Evolutionary conservation across 1,140 invertebrate species (phyloP), one percentile per base, ranked within the genome.

Genomic region (Bombus sibiricus): DNA sequence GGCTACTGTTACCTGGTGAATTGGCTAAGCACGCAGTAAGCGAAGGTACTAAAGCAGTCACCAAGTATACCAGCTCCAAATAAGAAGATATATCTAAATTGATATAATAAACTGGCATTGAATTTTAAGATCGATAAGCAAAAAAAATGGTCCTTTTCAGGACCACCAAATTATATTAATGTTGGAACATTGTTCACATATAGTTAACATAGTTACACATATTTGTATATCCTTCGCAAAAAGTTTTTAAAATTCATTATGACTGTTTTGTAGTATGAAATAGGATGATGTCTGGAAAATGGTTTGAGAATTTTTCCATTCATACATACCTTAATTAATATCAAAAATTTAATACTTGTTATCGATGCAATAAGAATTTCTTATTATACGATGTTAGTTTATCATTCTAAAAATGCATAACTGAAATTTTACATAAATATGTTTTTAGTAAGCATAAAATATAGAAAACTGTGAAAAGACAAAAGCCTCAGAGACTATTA

Each of bases 41-140:
- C 81, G 96, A 97, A 92, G 96, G 95, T 15, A 96, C 96, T 43
- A 97, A 97, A 90, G 96, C 96, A 6, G 95, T 97, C 4, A 96
- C 95, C 37, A 95, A 96, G 87, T 96, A 96, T 87, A 96, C 95
- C 64, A 96, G 94, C 83, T 96, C 95, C 28, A 96, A 96, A 86
- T 96, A 94, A 94, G 72, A n/a, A 39, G 13, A 79, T 66, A 86
- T 71, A 68, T 53, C 47, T 22, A 53, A 53, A 22, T 53, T 22
- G 47, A 53, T 22, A 53, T 2, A 53, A 53, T 53, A 53, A 53
- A 53, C 6, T 53, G 18, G 18, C 18, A 53, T 53, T 53, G 18
- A 53, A 53, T 53, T 53, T 53, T 53, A 8, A 53, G 47, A 8
- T 53, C 5, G 0, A 53, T 22, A 22, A 53, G 1, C 0, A 18